These are phyloP conservation scores for Venustaconcha ellipsiformis DNA, from an alignment of 1,140 invertebrate species.

Conservation along the genomic window DNA sequence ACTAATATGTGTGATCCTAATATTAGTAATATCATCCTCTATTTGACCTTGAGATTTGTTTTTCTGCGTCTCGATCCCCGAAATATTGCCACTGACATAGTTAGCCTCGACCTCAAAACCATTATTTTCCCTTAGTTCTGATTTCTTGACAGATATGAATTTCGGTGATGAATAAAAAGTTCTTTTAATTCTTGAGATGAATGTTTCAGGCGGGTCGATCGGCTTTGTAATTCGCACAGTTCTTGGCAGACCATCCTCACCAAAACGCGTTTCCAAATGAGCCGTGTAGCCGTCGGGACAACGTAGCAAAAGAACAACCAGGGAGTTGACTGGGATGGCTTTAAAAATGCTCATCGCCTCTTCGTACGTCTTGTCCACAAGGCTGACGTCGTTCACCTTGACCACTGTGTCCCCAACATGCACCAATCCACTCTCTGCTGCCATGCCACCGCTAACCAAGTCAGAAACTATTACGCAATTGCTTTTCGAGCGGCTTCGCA, in stretches of 20 bases:
- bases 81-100: too few relatives aligned
- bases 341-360: conserved; percentile 57
- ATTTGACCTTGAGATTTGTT: too few relatives aligned
- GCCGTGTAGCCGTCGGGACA: conserved; percentile 59
- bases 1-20: too few relatives aligned
- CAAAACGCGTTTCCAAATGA: conserved; percentile 60
- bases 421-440: conserved; percentile 59
- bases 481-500: conserved; percentile 51
- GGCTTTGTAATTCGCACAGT: conserved; percentile 58
- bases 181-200: conserved; percentile 50
- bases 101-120: too few relatives aligned
- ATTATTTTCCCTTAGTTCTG: too few relatives aligned
- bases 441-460: conserved; percentile 53
- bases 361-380: conserved; percentile 56
- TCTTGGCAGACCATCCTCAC: conserved; percentile 52
- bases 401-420: conserved; percentile 60
- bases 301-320: conserved; percentile 51
- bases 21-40: too few relatives aligned
- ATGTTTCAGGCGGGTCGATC: conserved; percentile 40
- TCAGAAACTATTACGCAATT: conserved; percentile 58
- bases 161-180: conserved; percentile 26
- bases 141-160: too few relatives aligned
- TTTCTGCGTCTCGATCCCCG: too few relatives aligned
- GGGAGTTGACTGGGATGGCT: conserved; percentile 44
- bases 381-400: conserved; percentile 58